Evolutionary conservation across 1,140 invertebrate genomes (phyloP), one percentile per base, ranked within the genome.

Genomic region (Oreohelix idahoensis): DNA sequence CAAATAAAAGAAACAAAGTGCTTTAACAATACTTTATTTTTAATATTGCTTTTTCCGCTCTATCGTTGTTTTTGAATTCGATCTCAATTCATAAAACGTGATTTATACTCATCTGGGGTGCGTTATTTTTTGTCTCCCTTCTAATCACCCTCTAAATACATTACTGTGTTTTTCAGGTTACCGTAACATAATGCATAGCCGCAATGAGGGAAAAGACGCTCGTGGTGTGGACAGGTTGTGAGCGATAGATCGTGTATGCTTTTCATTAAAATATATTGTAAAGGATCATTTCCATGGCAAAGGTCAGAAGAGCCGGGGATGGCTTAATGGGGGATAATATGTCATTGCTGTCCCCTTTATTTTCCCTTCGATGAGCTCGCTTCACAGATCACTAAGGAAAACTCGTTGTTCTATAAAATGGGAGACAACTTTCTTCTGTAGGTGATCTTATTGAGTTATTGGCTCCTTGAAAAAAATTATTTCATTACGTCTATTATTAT

Each of bases 241-340:
- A 15, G 23, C 51, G 23, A 58, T 58, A 58, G 51, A 58, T 58
- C 51, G 8, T 58, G 51, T 23, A 58, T 26, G 26, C 1, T 26
- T 23, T 58, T 58, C 51, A 58, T 58, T 58, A 58, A 58, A 58
- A 58, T 58, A 58, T 58, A 58, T 58, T 58, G 23, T 58, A 17
- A 17, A 58, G 51, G 51, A 26, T 17, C 23, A 58, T 45, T 45
- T 45, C 15, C 42, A 45, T 45, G 51, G 51, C 51, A 23, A 58
- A 58, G 51, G 51, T 58, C 51, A 23, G 51, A 26, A 20, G 5
- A 45, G 42, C 42, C 15, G 42, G 42, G 42, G 42, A 45, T 15
- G 42, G 42, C 15, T 45, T 45, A 45, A 45, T 45, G 42, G 42
- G 5, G 5, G 42, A 45, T 45, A 45, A 45, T 45, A 5, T 45